These are phyloP conservation scores for Monochamus saltuarius DNA, from an alignment of 1,140 invertebrate genomes.

Conservation along the genomic window DNA sequence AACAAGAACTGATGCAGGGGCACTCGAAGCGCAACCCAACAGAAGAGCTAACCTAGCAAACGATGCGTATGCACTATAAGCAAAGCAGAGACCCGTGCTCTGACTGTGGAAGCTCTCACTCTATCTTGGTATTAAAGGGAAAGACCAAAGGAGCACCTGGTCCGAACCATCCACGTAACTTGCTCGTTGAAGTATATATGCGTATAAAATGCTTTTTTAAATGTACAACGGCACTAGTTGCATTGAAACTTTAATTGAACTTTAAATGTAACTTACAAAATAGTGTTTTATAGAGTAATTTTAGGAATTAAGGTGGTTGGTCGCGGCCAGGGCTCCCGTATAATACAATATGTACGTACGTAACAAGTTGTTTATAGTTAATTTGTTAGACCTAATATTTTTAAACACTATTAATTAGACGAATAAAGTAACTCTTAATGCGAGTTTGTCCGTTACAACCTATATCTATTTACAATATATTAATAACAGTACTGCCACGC, in stretches of 20 bases:
- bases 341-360: slow-evolving; percentile 32
- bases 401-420: slow-evolving; percentile 42
- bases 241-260: background rate
- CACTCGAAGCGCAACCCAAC: slow-evolving; percentile 47
- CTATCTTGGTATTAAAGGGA: slow-evolving; percentile 51
- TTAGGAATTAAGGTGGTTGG: slow-evolving; percentile 3
- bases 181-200: too few relatives aligned
- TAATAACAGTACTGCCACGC: slow-evolving; percentile 18
- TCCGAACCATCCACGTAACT: slow-evolving; percentile 9
- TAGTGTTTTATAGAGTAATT: slow-evolving; percentile 1
- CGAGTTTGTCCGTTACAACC: slow-evolving; percentile 41
- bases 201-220: too few relatives aligned
- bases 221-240: too few relatives aligned
- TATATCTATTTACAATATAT: slow-evolving; percentile 41
- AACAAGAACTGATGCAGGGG: slow-evolving; percentile 1
- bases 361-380: slow-evolving; percentile 36
- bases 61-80: slow-evolving; percentile 41
- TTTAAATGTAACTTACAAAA: background rate
- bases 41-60: slow-evolving; percentile 46
- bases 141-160: slow-evolving; percentile 35
- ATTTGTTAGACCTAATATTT: slow-evolving; percentile 42
- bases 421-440: slow-evolving; percentile 43
- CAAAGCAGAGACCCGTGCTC: slow-evolving; percentile 50
- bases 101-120: slow-evolving; percentile 50
- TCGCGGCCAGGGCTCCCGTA: slow-evolving; percentile 16